These are phyloP conservation scores for Dicycla oo DNA, from an alignment of 2,888 invertebrate species.

Conservation along the genomic window DNA sequence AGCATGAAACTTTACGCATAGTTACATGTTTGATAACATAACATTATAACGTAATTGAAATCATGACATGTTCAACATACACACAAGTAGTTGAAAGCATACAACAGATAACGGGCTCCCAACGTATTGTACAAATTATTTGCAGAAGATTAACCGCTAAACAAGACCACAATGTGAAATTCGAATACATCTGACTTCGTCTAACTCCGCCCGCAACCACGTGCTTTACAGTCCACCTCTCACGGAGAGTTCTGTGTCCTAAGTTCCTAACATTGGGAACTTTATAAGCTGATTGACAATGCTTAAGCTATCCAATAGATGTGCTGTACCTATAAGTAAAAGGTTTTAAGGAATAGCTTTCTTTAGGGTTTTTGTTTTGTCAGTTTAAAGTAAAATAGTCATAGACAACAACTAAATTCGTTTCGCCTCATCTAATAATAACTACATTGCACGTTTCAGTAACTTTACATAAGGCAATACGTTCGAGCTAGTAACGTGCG, in stretches of 20 bases:
- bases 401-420: background rate
- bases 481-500: slow-evolving; percentile 14
- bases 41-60: slow-evolving; percentile 52
- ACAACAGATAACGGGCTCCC: slow-evolving; percentile 39
- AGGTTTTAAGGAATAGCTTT: background rate
- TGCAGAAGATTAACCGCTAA: slow-evolving; percentile 22
- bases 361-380: background rate
- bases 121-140: background rate
- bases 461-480: slow-evolving; percentile 11
- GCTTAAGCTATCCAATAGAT: background rate
- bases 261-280: too few relatives aligned
- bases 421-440: background rate
- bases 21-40: slow-evolving; percentile 35
- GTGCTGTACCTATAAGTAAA: background rate
- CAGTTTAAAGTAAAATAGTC: background rate
- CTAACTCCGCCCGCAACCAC: too few relatives aligned
- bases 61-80: slow-evolving; percentile 42
- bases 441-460: background rate
- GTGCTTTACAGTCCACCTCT: background rate
- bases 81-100: slow-evolving; percentile 35
- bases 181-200: background rate
- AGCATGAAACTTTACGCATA: slow-evolving; percentile 38
- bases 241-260: background rate
- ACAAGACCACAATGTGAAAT: too few relatives aligned
- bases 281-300: background rate